Evolutionary conservation across 2,888 invertebrate genomes (phyloP), one percentile per base, ranked within the genome.

Genomic region (Eugnorisma glareosa): DNA sequence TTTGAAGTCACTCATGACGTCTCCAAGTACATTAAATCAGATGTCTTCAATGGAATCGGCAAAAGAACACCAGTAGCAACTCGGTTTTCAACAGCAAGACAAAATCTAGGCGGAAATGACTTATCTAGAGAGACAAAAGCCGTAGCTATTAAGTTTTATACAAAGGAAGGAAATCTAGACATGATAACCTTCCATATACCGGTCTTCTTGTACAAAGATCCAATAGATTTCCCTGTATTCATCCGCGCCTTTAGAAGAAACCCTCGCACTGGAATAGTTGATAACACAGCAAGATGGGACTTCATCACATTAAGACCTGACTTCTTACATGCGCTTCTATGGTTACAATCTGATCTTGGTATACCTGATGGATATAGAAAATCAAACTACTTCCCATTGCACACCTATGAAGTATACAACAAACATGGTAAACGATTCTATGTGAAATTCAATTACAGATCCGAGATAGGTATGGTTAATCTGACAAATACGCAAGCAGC

Each of bases 371-470:
- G 99, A 8, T 98, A 97, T 93, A 97, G 99, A 45, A 97, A 98
- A 92, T 99, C 99, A 98, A 98, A 99, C 90, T 98, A 98, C 54
- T 99, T 98, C 89, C 98, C 98, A 15, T 98, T 98, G 0, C 99
- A 99, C 92, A 98, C 99, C 0, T 99, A 98, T 94, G 98, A 99
- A 93, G 92, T 99, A 83, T 97, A 98, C 43, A 99, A 99, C 93
- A 97, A 95, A 28, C 94, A 97, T 7, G 97, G 98, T 0, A 97
- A 98, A 77, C 93, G 97, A 7, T 96, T 98, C 83, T 99, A 98
- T 92, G 98, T 98, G 86, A 99, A 98, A 96, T 99, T 99, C 95
- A 99, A 99, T 93, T 98, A 97, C 91, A 98, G 98, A 97, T 98
- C 98, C 6, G 97, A 99, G 93, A 98, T 99, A 94, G 98, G 98